A percentile compares a stretch with the other conserved stretches of the same genome.
Conservation (phyloP, 2,797 vertebrate genomes). For the Gymnoscopelus braueri region DNA sequence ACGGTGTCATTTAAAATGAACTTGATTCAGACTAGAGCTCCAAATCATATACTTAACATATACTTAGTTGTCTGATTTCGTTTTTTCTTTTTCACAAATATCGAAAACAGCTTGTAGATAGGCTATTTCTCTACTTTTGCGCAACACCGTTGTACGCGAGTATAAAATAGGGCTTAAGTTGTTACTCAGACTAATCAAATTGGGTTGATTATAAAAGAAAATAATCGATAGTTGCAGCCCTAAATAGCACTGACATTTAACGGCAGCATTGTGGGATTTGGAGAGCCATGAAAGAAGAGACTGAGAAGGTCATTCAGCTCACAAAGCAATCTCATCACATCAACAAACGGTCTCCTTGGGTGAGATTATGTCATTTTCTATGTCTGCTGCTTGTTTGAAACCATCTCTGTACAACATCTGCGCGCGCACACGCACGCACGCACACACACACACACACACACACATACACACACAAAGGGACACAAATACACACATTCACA, state of each 20-base stretch:
- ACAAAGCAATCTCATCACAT: neutral
- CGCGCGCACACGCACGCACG: neutral
- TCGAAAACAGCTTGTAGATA: too few relatives aligned
- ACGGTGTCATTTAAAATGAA: neutral
- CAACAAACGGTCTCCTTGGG: neutral
- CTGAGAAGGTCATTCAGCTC: neutral
- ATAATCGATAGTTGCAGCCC: too few relatives aligned
- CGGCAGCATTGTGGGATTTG: neutral
- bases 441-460: neutral
- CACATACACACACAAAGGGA: neutral
- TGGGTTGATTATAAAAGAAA: too few relatives aligned
- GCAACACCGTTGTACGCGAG: too few relatives aligned
- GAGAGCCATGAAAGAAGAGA: neutral
- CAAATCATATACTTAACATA: neutral
- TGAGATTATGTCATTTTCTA: too few relatives aligned
- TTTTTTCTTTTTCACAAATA: too few relatives aligned
- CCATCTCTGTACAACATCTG: neutral
- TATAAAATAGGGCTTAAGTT: too few relatives aligned
- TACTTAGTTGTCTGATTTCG: too few relatives aligned
- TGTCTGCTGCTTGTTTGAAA: too few relatives aligned
- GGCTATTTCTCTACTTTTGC: too few relatives aligned
- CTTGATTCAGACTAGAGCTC: constrained; percentile 7
- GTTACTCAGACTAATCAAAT: too few relatives aligned
- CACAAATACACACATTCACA: neutral
- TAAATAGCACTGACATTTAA: too few relatives aligned